phyloP scores from a whole-genome alignment of 2,797 vertebrate species.

The Premnoplex brunnescens region DNA sequence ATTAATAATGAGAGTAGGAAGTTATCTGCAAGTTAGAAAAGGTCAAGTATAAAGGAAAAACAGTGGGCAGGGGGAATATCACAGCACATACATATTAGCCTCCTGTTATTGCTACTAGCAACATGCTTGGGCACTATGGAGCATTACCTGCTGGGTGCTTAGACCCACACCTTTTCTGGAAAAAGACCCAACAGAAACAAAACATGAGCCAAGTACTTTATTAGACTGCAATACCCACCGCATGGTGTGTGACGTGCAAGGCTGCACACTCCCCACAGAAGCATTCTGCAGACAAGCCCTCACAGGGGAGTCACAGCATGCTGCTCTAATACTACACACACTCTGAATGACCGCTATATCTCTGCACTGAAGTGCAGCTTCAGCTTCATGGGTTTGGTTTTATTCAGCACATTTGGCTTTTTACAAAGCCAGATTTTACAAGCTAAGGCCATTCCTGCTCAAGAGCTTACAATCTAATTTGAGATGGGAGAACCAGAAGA shows the following conservation, averaged over 20 bases:
- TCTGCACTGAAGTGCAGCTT: background rate
- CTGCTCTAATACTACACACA: rapidly evolving
- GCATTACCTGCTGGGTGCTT: background rate
- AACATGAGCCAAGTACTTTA: rapidly evolving
- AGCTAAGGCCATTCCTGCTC: background rate
- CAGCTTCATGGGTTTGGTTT: rapidly evolving
- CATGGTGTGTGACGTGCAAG: rapidly evolving
- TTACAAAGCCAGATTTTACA: background rate
- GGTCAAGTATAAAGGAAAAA: background rate
- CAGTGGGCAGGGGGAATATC: rapidly evolving
- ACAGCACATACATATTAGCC: rapidly evolving
- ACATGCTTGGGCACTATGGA: rapidly evolving
- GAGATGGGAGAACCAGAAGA: background rate
- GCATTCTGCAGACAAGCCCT: rapidly evolving
- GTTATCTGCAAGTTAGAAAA: background rate
- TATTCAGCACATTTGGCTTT: background rate
- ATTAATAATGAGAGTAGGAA: rapidly evolving
- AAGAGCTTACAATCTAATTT: conserved; percentile 46
- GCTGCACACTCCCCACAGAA: rapidly evolving
- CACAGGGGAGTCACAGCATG: rapidly evolving
- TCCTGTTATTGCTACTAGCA: rapidly evolving
- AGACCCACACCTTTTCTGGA: background rate
- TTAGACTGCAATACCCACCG: rapidly evolving
- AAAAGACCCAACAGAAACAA: rapidly evolving
- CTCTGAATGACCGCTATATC: background rate